Percentiles rank a stretch among this genome's conserved stretches.
Evolutionary conservation across 2,113 vertebrate species (phyloP).

Genomic region (Phycodurus eques): DNA sequence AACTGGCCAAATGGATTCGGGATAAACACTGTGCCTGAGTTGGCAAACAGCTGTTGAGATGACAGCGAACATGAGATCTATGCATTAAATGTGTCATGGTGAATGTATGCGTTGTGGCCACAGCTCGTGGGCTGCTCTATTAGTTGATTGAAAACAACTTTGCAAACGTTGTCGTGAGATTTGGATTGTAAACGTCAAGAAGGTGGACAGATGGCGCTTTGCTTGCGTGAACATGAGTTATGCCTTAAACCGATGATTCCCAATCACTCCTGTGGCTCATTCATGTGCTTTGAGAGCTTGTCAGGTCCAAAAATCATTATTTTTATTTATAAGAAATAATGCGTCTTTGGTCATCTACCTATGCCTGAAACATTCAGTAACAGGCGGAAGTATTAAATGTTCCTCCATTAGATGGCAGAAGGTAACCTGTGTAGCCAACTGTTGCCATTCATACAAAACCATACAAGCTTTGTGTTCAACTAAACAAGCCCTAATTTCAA

Average conservation of each 20-base stretch:
- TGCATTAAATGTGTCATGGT: slow-evolving; percentile 30
- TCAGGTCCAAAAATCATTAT: too few relatives aligned
- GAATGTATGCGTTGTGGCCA: slow-evolving; percentile 11
- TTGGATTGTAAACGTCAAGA: not conserved
- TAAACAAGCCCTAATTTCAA: too few relatives aligned
- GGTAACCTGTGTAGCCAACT: not conserved
- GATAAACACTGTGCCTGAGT: slow-evolving; percentile 23
- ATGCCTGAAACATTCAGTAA: too few relatives aligned
- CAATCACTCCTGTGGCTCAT: too few relatives aligned
- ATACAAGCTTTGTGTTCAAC: too few relatives aligned
- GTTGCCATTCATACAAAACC: not conserved
- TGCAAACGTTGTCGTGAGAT: slow-evolving; percentile 10
- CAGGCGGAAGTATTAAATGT: not conserved
- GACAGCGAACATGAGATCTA: slow-evolving; percentile 10
- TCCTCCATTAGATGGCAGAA: not conserved
- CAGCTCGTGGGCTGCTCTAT: not conserved
- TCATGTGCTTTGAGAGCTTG: too few relatives aligned
- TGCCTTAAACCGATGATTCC: not conserved
- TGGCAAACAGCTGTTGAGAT: slow-evolving; percentile 41
- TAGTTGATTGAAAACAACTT: slow-evolving; percentile 1
- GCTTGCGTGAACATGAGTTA: not conserved
- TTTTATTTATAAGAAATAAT: too few relatives aligned
- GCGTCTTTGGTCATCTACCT: too few relatives aligned
- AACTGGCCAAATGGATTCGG: slow-evolving; percentile 26
- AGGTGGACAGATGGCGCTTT: slow-evolving; percentile 11